Base-by-base conservation (phyloP, 2,888 invertebrate genomes). In the Antitype chi region DNA sequence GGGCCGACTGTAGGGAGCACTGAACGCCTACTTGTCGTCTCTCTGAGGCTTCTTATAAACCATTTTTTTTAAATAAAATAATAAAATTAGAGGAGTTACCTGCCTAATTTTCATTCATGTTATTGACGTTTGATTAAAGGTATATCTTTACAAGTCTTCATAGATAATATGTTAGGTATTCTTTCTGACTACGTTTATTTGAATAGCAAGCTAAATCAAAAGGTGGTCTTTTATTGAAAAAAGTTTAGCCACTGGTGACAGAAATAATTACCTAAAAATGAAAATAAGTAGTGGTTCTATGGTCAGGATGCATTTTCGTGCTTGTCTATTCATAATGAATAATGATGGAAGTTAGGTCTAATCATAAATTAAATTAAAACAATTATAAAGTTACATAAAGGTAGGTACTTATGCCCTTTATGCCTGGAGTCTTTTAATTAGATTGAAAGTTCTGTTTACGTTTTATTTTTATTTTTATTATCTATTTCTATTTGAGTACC, bases 1-100 rank as follows among this genome's bases (percentile, higher is more conserved):
- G 78, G 28, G 43, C 32, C 0, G n/a, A 17, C n/a, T 32, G 17
- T 28, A 62, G 15, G 62, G 17, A 49, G n/a, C 55, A 57, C 55
- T 25, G 17, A 75, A 43, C 25, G 52, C 23, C n/a, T 76, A 81
- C 60, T 49, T 76, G 43, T 53, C 13, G 6, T 38, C 55, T 43
- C 38, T 7, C n/a, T n/a, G 2, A 49, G 55, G 49, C 55, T 82
- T 63, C 38, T 49, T 82, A 11, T 28, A 47, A n/a, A 23, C n/a
- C 20, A 49, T 28, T 28, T 8, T 55, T 17, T 25, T 17, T 70
- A 28, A 1, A 38, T 13, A 38, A 76, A 59, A 20, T n/a, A 28
- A 53, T 43, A 13, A 32, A 52, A 32, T 8, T 23, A 53, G 2
- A 23, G 38, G 38, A 23, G 8, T n/a, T n/a, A 28, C 6, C 11